These are phyloP conservation scores for Parnassius orleans DNA, from an alignment of 2,888 invertebrate genomes.

Conservation along the genomic window DNA sequence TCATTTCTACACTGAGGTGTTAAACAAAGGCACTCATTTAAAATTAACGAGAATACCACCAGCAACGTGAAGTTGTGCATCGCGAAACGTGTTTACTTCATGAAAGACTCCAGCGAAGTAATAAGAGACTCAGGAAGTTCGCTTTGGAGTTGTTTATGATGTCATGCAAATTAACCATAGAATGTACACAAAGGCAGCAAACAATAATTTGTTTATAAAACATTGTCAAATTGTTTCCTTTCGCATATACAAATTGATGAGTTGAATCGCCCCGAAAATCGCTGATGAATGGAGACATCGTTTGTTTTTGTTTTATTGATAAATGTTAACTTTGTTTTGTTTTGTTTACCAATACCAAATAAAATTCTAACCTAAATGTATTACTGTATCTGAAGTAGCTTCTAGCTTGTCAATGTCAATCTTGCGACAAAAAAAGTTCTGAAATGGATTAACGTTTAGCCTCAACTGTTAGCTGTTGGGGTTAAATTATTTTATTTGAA, in stretches of 20 bases:
- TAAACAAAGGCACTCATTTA: constrained; percentile 45
- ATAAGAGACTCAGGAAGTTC: constrained; percentile 57
- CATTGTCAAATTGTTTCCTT: constrained; percentile 35
- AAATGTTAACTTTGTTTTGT: no score
- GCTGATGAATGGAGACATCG: constrained; percentile 9
- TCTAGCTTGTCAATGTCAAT: no score
- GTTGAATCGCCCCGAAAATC: constrained; percentile 17
- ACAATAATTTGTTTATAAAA: constrained; percentile 60
- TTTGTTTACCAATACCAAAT: no score
- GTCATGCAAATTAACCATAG: constrained; percentile 48
- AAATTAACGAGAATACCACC: constrained; percentile 46
- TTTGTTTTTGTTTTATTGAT: background rate
- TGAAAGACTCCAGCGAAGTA: constrained; percentile 47
- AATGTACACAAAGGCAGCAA: constrained; percentile 46
- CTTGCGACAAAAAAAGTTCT: no score
- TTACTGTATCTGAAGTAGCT: no score
- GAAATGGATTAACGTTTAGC: no score
- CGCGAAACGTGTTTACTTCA: constrained; percentile 45
- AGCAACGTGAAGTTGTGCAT: constrained; percentile 44
- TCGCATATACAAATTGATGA: constrained; percentile 28
- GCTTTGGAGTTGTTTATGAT: constrained; percentile 51
- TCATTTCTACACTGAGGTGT: constrained; percentile 82
- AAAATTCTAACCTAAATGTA: no score
- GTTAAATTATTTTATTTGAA: no score
- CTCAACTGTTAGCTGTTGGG: no score